phyloP scores from a whole-genome alignment of 2,888 invertebrate genomes.

The Ormyrus thymus region DNA sequence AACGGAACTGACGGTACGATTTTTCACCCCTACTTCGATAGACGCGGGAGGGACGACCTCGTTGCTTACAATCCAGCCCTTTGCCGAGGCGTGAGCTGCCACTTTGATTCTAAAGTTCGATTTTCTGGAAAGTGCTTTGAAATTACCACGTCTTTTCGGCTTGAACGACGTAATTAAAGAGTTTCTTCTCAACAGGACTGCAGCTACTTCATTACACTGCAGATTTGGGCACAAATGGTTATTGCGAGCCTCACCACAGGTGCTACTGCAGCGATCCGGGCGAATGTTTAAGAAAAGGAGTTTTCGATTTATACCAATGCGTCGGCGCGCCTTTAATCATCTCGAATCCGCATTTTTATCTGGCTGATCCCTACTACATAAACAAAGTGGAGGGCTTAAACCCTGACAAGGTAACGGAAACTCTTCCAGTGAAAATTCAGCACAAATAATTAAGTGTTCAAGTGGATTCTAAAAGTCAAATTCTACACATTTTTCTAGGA shows the following conservation, averaged over 20 bases:
- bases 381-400: conserved; percentile 64
- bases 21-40: conserved; percentile 86
- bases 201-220: conserved; percentile 81
- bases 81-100: conserved; percentile 78
- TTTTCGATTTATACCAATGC: conserved; percentile 82
- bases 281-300: conserved; percentile 83
- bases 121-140: conserved; percentile 17
- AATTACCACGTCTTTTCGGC: no score
- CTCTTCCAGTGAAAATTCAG: no score
- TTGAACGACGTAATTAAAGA: no score
- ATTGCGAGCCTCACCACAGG: conserved; percentile 76
- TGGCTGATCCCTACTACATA: conserved; percentile 77
- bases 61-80: conserved; percentile 85
- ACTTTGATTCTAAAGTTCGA: conserved; percentile 24
- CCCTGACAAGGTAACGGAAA: conserved; percentile 62
- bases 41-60: conserved; percentile 78
- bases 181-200: conserved; percentile 46
- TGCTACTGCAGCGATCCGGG: conserved; percentile 79
- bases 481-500: conserved; percentile 68
- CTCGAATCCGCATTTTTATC: conserved; percentile 87
- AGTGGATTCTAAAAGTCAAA: background rate
- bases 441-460: no score
- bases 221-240: conserved; percentile 82
- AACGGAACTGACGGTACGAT: conserved; percentile 91
- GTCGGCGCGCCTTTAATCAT: conserved; percentile 83